Percentiles rank a stretch among this genome's conserved stretches.
These are phyloP conservation scores for Homalodisca vitripennis DNA, from an alignment of 1,140 invertebrate genomes.

Conservation along the genomic window DNA sequence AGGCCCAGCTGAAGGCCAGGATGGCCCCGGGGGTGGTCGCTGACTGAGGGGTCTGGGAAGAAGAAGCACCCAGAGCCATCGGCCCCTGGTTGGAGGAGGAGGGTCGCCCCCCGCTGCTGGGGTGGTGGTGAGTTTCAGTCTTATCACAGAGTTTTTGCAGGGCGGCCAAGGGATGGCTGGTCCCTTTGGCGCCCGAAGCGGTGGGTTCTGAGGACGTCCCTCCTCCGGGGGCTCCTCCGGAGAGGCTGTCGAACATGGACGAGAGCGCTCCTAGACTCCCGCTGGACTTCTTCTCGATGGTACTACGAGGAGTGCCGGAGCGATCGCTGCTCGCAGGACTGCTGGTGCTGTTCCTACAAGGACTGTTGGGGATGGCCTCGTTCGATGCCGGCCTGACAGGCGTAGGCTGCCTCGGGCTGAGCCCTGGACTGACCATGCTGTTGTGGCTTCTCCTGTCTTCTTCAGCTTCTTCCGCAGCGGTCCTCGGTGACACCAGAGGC, in stretches of 20 bases:
- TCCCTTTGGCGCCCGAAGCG: conserved; percentile 58
- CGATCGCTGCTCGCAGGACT: conserved; percentile 73
- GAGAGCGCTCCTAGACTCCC: conserved; percentile 78
- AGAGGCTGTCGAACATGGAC: conserved; percentile 86
- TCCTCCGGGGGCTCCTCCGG: conserved; percentile 51
- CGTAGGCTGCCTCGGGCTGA: conserved; percentile 47
- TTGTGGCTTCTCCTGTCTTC: conserved; percentile 46
- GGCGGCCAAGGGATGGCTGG: conserved; percentile 86
- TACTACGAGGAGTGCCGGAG: conserved; percentile 66
- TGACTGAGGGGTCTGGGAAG: conserved; percentile 41
- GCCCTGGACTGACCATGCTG: conserved; percentile 40
- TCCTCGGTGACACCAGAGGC: conserved; percentile 42
- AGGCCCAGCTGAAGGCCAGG: conserved; percentile 90
- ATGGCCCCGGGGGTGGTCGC: conserved; percentile 74
- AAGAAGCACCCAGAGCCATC: conserved; percentile 41
- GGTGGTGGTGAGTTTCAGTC: conserved; percentile 69
- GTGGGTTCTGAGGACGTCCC: conserved; percentile 48
- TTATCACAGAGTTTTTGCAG: conserved; percentile 94
- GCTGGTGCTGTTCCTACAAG: conserved; percentile 58
- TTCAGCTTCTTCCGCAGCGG: conserved; percentile 48
- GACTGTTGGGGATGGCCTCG: conserved; percentile 52
- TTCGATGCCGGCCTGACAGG: conserved; percentile 56
- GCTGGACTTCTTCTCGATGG: conserved; percentile 65
- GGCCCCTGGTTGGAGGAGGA: conserved; percentile 37
- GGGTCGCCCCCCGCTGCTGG: conserved; percentile 28